phyloP scores from a whole-genome alignment of 2,888 invertebrate genomes.

The Drosophila colorata region DNA sequence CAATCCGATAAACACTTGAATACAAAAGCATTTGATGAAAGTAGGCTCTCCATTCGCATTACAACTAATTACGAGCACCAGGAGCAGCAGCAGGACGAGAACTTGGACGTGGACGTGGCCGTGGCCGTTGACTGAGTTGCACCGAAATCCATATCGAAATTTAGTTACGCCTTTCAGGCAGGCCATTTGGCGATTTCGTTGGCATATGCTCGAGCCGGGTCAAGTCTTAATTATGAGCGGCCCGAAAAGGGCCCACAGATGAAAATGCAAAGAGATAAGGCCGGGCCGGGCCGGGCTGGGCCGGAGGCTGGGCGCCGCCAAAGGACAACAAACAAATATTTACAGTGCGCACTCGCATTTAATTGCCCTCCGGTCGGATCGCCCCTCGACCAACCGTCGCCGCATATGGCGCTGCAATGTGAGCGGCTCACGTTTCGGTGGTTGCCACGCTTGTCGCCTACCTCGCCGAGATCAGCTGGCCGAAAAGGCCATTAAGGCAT shows the following conservation, averaged over 20 bases:
- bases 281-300: slow-evolving; percentile 38
- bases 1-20: slow-evolving; percentile 43
- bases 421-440: slow-evolving; percentile 25
- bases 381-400: neutral
- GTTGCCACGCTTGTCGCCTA: slow-evolving; percentile 11
- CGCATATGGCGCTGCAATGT: slow-evolving; percentile 55
- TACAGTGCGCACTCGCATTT: slow-evolving; percentile 56
- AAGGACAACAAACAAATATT: slow-evolving; percentile 67
- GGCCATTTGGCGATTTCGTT: slow-evolving; percentile 19
- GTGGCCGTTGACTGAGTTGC: too few relatives aligned
- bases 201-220: slow-evolving; percentile 40
- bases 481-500: slow-evolving; percentile 7
- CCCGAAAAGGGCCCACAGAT: slow-evolving; percentile 5
- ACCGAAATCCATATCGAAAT: slow-evolving; percentile 32
- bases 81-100: neutral
- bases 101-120: too few relatives aligned
- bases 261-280: slow-evolving; percentile 27
- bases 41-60: slow-evolving; percentile 40
- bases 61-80: slow-evolving; percentile 54
- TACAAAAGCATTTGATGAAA: slow-evolving; percentile 28
- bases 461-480: slow-evolving; percentile 39
- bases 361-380: slow-evolving; percentile 48
- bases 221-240: slow-evolving; percentile 40
- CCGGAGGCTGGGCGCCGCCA: slow-evolving; percentile 54
- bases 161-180: slow-evolving; percentile 42